Evolutionary conservation across 2,888 invertebrate species (phyloP), one percentile per base, ranked within the genome.

Genomic region (Phania funesta): DNA sequence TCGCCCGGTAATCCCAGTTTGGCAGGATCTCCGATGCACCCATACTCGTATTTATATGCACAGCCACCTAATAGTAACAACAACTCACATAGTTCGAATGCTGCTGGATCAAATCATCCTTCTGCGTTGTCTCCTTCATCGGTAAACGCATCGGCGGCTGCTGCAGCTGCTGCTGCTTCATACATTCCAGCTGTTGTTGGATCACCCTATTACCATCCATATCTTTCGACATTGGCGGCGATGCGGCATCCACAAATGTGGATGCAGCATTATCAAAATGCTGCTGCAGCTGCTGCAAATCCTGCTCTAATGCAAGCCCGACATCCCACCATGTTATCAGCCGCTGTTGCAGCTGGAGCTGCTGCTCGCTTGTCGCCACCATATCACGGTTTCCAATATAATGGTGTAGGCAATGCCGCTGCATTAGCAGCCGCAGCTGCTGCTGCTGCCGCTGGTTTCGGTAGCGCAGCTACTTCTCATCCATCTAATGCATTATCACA

Each of bases 221-320:
- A 90, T 85, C 88, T 90, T 82, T 86, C 89, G 58, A 89, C 90
- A 50, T 85, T 90, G 76, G 92, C 92, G 70, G 92, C 92, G 4
- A 89, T 92, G 84, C 89, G 92, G 74, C 89, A 88, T 24, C 91
- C 91, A 85, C 92, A 92, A 16, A 56, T 90, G 71, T 92, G 92
- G 92, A 90, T 92, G 91, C 92, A 92, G 85, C 92, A 92, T 86
- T 91, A 92, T 83, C 91, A 91, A 80, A 86, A 86, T 64, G 87
- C 88, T 73, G 87, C 87, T 7, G 90, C 91, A 71, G 90, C 92
- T 22, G 77, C 86, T 64, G 77, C 86, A 73, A 82, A 78, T 60
- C 82, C 82, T 54, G 58, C 74, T 58, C 62, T 84, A 16, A 70
- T 85, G 50, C 85, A 87, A 18, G 84, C 87, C 38, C 87, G 86